phyloP scores from a whole-genome alignment of 1,140 invertebrate genomes.

The Drosophila nannoptera region DNA sequence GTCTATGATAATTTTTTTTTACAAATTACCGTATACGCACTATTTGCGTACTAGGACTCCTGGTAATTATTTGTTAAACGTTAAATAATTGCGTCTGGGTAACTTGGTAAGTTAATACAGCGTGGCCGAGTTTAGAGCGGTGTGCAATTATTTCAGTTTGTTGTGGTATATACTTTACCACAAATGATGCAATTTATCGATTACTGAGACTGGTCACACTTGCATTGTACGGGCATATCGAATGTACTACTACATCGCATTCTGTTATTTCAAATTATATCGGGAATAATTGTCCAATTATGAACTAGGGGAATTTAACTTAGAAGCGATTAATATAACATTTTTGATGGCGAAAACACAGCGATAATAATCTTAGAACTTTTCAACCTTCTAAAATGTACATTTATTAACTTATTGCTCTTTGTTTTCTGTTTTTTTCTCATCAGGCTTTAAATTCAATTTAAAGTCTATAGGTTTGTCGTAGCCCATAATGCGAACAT shows the following conservation, averaged over 20 bases:
- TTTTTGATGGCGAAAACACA: neutral
- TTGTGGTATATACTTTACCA: constrained; percentile 21
- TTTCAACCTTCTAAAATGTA: neutral
- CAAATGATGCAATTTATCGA: constrained; percentile 1
- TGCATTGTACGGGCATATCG: neutral
- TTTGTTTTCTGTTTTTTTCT: constrained; percentile 29
- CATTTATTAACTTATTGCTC: constrained; percentile 42
- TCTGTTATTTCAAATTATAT: no score
- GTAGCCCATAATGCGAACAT: constrained; percentile 91
- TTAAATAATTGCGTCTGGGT: constrained; percentile 57
- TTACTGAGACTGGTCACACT: constrained; percentile 16
- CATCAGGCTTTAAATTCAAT: constrained; percentile 67
- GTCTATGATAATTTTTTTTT: constrained; percentile 28
- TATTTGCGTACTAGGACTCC: constrained; percentile 40
- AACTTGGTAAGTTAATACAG: constrained; percentile 49
- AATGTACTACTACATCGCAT: no score
- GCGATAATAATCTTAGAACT: neutral
- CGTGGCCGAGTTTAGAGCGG: constrained; percentile 38
- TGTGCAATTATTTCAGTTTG: neutral
- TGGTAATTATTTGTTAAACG: constrained; percentile 35
- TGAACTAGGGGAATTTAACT: neutral
- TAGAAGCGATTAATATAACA: no score
- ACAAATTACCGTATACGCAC: constrained; percentile 48
- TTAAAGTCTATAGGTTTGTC: constrained; percentile 93
- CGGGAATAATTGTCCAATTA: neutral